Conservation (phyloP, 2,113 vertebrate species). For the Harpagus bidentatus region DNA sequence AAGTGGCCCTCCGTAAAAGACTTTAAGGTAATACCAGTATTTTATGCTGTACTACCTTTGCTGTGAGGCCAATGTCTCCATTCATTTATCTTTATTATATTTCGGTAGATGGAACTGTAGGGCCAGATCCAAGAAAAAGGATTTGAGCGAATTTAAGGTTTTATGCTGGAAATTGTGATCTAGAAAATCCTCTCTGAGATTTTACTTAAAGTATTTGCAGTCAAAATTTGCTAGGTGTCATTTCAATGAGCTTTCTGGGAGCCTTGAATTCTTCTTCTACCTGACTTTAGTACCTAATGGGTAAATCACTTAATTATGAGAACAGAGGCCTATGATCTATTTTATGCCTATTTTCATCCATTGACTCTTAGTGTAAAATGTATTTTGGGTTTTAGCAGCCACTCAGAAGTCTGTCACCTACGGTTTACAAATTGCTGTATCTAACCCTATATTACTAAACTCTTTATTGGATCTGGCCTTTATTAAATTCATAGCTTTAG, state of each 20-base stretch:
- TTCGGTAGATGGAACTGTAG: not conserved
- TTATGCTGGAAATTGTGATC: not conserved
- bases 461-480: not conserved
- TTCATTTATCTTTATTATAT: not conserved
- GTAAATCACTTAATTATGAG: not conserved
- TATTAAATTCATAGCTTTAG: not conserved
- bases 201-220: not conserved
- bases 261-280: not conserved
- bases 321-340: not conserved
- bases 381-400: not conserved
- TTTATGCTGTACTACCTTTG: not conserved
- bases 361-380: not conserved
- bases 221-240: not conserved
- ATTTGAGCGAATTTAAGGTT: not conserved
- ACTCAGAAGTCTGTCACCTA: not conserved
- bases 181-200: not conserved
- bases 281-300: not conserved
- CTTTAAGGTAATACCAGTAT: not conserved
- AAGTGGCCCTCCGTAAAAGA: not conserved
- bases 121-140: not conserved
- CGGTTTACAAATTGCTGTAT: not conserved
- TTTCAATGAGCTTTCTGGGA: not conserved
- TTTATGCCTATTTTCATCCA: not conserved
- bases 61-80: not conserved
- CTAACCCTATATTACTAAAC: not conserved